phyloP scores from a whole-genome alignment of 2,797 vertebrate species.

The Propithecus perrieri region DNA sequence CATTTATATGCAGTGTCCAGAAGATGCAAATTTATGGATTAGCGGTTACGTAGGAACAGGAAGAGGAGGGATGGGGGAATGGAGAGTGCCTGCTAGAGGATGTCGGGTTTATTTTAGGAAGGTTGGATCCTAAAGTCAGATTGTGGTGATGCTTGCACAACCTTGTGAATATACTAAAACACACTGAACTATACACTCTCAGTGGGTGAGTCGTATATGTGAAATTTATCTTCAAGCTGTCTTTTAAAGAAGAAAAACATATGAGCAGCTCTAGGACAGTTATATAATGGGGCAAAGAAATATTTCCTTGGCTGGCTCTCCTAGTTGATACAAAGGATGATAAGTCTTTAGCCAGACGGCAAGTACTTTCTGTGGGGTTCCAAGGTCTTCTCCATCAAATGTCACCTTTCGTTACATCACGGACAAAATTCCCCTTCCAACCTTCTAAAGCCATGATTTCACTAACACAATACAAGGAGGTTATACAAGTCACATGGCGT shows the following conservation, averaged over 20 bases:
- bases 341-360: neutral
- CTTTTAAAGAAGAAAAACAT: neutral
- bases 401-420: neutral
- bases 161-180: neutral
- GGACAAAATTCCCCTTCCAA: neutral
- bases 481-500: neutral
- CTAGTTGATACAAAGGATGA: neutral
- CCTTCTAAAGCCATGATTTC: neutral
- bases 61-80: neutral
- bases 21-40: neutral
- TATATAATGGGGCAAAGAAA: neutral
- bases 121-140: neutral
- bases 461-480: neutral
- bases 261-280: neutral
- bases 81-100: neutral
- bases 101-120: neutral
- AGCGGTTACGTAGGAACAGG: neutral
- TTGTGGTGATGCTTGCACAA: neutral
- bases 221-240: neutral
- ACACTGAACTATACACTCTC: neutral
- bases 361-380: neutral
- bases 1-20: neutral
- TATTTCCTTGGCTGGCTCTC: neutral
- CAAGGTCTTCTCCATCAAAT: neutral
- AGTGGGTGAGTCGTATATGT: neutral